Evolutionary conservation across 2,113 vertebrate species (phyloP).

Genomic region (Ginglymostoma cirratum): DNA sequence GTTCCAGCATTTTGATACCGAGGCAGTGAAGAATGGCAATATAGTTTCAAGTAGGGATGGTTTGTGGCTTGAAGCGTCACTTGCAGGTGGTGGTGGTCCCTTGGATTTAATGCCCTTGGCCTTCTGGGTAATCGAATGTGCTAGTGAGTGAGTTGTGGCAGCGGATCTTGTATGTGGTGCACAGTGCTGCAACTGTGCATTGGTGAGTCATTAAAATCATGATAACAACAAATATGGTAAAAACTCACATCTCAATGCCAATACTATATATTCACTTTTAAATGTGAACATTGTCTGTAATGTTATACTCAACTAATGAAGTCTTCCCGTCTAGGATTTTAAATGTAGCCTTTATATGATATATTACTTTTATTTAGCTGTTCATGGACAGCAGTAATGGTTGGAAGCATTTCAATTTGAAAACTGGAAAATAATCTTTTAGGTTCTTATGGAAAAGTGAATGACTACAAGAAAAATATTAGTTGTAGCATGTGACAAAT

Average conservation of each 20-base stretch:
- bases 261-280: neutral
- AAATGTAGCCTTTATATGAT: neutral
- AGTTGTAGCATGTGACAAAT: neutral
- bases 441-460: neutral
- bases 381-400: neutral
- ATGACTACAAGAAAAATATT: slow-evolving; percentile 3
- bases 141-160: too few species aligned
- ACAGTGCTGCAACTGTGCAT: too few species aligned
- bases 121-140: too few species aligned
- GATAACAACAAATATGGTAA: neutral
- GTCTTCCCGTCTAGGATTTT: neutral
- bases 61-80: too few species aligned
- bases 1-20: too few species aligned
- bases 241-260: neutral
- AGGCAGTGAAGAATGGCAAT: too few species aligned
- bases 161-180: too few species aligned
- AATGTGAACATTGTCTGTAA: neutral
- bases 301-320: neutral
- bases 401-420: neutral
- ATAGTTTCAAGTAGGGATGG: too few species aligned
- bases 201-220: neutral
- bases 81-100: too few species aligned
- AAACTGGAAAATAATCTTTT: neutral
- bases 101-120: too few species aligned
- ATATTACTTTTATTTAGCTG: neutral